Evolutionary conservation across 2,888 invertebrate species (phyloP), one percentile per base, ranked within the genome.

Genomic region (Archaeoteleia sp.): DNA sequence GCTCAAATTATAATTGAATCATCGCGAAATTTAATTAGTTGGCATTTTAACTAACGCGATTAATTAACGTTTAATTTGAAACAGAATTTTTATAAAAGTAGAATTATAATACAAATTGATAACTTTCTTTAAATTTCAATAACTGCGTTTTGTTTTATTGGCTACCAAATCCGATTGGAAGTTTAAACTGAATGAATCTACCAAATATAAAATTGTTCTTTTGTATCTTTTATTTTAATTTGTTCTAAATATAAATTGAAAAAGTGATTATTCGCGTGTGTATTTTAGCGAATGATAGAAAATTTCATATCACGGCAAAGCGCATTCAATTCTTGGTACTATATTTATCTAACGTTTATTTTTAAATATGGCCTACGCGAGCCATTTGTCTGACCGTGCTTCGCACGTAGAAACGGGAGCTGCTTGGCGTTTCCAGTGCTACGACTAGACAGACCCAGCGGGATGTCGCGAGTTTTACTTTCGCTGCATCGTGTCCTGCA

Each of bases 401-500:
- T 9, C 37, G 46, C 66, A 51, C 48, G 55, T 30, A 57, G 45
- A 60, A 54, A 34, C 25, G 48, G 23, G 32, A 53, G 27, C 46
- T 39, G 37, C 43, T 30, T 35, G 35, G 51, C 43, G 39, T 37
- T 46, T 60, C 20, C 35, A 51, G 43, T 35, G 35, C 20, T 15
- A 40, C 14, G 29, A 39, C 57, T 51, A 66, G 55, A 61, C 55
- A 67, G 58, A 71, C 60, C 45, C 42, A 13, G 49, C 57, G 55
- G 60, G 43, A 48, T 61, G 55, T 45, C 54, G 42, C 29, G 34
- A 27, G 58, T 70, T 66, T 69, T 75, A 77, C 78, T 78, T 78
- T 78, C 78, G 77, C 74, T 71, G 66, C 62, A 17, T 23, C 35
- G 58, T 53, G 25, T 57, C 37, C 60, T 48, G 54, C 17, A 60